Conservation (phyloP, 2,797 vertebrate species). For the Rhodeus uyekii region DNA sequence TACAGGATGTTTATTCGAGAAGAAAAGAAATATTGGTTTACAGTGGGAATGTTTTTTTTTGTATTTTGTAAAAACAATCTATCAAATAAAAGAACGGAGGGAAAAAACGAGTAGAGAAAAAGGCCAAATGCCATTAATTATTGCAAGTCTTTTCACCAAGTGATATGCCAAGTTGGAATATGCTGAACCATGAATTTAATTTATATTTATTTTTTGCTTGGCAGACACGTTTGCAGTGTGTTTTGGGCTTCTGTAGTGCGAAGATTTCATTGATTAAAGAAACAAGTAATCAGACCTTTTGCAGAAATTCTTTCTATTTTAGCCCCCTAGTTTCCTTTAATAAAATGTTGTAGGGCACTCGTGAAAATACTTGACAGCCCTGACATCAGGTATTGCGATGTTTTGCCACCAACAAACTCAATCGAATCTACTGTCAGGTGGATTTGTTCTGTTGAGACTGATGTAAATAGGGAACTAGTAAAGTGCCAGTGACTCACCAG, state of each 20-base stretch:
- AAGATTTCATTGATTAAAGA: background rate
- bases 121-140: background rate
- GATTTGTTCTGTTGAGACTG: background rate
- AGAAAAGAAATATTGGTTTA: too few species aligned
- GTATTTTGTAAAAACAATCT: background rate
- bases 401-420: background rate
- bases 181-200: background rate
- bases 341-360: background rate
- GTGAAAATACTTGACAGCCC: background rate
- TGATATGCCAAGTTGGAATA: background rate
- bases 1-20: background rate
- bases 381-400: background rate
- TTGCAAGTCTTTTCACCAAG: background rate
- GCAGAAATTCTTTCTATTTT: background rate
- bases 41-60: background rate
- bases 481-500: constrained; percentile 1
- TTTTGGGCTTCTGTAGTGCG: background rate
- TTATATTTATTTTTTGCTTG: background rate
- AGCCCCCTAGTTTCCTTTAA: background rate
- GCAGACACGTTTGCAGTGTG: background rate
- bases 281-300: background rate
- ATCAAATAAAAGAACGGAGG: background rate
- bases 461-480: constrained; percentile 14
- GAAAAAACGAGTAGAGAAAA: background rate
- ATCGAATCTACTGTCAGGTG: constrained; percentile 17